Percentiles rank a stretch among this genome's conserved stretches.
phyloP scores from a whole-genome alignment of 2,797 vertebrate genomes.

The Pipistrellus nathusii region DNA sequence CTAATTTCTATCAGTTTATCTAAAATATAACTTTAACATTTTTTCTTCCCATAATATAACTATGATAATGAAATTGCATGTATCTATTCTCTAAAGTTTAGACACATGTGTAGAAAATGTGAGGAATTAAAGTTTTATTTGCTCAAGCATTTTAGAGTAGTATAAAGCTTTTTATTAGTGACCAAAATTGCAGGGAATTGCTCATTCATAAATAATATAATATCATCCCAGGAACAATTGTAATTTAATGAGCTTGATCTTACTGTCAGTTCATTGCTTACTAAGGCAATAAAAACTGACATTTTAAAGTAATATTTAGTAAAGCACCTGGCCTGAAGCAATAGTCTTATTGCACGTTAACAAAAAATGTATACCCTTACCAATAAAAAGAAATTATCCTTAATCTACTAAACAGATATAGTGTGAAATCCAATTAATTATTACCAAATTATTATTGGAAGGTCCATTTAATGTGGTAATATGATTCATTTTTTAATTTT shows the following conservation, averaged over 20 bases:
- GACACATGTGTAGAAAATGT: not conserved
- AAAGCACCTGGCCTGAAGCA: not conserved
- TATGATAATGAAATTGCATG: not conserved
- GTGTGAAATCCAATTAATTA: not conserved
- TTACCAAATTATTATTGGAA: not conserved
- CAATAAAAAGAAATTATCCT: not conserved
- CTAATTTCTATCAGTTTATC: not conserved
- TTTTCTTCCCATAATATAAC: not conserved
- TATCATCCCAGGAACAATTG: slow-evolving; percentile 3
- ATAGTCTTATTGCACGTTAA: not conserved
- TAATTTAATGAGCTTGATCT: slow-evolving; percentile 8
- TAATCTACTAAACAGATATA: not conserved
- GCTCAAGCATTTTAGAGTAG: not conserved
- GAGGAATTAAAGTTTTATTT: slow-evolving; percentile 14
- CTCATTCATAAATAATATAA: not conserved
- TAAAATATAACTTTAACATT: not conserved
- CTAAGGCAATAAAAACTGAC: not conserved
- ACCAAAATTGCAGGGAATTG: not conserved
- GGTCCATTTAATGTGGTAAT: not conserved
- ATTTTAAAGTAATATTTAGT: slow-evolving; percentile 9
- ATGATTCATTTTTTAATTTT: not conserved
- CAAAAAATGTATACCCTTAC: not conserved
- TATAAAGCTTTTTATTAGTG: not conserved
- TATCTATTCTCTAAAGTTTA: not conserved
- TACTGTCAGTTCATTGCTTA: not conserved